phyloP scores from a whole-genome alignment of 2,797 vertebrate species.

The Melanotaenia pygmaea region DNA sequence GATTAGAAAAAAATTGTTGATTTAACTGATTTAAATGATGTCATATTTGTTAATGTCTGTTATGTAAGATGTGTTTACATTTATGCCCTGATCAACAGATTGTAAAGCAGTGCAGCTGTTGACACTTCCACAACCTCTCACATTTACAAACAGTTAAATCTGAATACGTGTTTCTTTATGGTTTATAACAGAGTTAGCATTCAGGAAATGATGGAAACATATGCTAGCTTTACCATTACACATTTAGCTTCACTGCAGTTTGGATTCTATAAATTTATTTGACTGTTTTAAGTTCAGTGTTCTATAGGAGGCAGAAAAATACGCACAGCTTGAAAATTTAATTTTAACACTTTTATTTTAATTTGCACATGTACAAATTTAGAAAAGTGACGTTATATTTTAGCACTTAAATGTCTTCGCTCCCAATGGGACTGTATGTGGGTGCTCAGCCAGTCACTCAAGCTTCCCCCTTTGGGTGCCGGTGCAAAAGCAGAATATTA shows the following conservation, averaged over 20 bases:
- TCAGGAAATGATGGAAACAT: neutral
- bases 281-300: neutral
- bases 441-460: conserved; percentile 10
- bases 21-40: conserved; percentile 10
- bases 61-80: conserved; percentile 1
- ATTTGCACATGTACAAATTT: neutral
- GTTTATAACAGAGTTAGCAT: neutral
- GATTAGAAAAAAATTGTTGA: neutral
- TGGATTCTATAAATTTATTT: neutral
- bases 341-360: neutral
- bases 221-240: neutral
- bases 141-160: neutral
- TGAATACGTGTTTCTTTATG: neutral
- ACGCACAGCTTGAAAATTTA: neutral
- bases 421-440: neutral
- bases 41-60: neutral
- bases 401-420: conserved; percentile 2
- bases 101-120: neutral
- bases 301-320: no score
- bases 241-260: neutral
- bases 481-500: conserved; percentile 56
- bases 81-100: conserved; percentile 5
- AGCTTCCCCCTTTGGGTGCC: conserved; percentile 26
- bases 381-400: conserved; percentile 4
- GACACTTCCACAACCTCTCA: conserved; percentile 9